Conservation (phyloP, 1,140 invertebrate species). For the Lordiphosa collinella region DNA sequence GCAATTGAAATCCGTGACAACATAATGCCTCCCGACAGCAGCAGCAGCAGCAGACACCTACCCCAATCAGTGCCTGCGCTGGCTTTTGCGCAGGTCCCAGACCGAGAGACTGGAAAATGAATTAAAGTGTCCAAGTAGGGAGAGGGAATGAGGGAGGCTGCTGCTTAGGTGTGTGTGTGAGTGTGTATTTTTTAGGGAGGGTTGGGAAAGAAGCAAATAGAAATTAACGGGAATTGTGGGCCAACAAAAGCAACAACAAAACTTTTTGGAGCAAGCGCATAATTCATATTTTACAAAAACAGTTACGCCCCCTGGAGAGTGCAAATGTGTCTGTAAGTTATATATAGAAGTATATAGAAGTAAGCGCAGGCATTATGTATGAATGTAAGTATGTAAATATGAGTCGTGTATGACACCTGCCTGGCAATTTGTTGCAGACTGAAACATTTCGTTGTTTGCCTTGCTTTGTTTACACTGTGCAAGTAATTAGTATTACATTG, state of each 20-base stretch:
- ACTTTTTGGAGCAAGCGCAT: conserved; percentile 57
- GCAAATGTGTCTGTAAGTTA: not conserved
- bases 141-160: conserved; percentile 20
- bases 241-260: conserved; percentile 39
- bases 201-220: conserved; percentile 26
- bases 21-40: conserved; percentile 44
- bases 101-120: conserved; percentile 69
- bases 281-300: conserved; percentile 54
- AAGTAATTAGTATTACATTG: conserved; percentile 4
- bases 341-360: not conserved
- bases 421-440: conserved; percentile 6
- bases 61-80: conserved; percentile 54
- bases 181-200: conserved; percentile 23
- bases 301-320: conserved; percentile 42
- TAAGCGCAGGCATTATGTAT: conserved; percentile 6
- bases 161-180: conserved; percentile 14
- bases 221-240: conserved; percentile 43
- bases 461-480: not conserved
- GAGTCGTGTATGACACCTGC: conserved; percentile 7
- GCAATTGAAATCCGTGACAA: conserved; percentile 70
- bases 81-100: conserved; percentile 59
- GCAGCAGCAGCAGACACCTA: conserved; percentile 40
- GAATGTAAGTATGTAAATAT: conserved; percentile 1
- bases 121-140: conserved; percentile 30
- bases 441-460: conserved; percentile 1